These are phyloP conservation scores for Rallus crepitans DNA, from an alignment of 2,797 vertebrate species.

Conservation along the genomic window DNA sequence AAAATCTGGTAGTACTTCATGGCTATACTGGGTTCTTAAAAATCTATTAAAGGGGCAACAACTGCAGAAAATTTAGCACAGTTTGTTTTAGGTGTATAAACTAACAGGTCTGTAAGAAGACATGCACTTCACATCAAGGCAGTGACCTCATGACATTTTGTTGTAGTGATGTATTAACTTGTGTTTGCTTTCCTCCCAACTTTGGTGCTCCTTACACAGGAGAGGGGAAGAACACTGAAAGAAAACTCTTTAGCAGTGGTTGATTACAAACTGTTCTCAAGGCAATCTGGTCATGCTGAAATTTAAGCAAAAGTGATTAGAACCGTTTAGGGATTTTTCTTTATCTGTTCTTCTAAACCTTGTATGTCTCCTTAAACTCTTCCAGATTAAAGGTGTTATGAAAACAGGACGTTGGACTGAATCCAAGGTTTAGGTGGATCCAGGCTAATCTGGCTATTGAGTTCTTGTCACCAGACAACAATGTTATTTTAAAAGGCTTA, in stretches of 20 bases:
- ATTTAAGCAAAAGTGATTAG: conserved; percentile 20
- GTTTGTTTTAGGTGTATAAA: background rate
- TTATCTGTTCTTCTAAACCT: conserved; percentile 20
- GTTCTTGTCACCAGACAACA: conserved; percentile 30
- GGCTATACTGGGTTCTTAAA: background rate
- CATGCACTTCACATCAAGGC: background rate
- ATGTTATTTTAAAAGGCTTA: conserved; percentile 54
- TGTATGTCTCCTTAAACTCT: conserved; percentile 34
- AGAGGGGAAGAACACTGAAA: background rate
- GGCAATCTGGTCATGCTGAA: background rate
- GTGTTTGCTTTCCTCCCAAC: background rate
- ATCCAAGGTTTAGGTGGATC: conserved; percentile 60
- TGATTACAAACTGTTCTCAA: background rate
- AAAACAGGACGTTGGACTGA: conserved; percentile 56
- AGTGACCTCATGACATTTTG: background rate
- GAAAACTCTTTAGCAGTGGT: background rate
- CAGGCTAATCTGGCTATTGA: conserved; percentile 57
- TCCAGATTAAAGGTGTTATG: conserved; percentile 57
- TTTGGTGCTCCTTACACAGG: background rate
- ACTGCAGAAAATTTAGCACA: background rate
- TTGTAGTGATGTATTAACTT: background rate
- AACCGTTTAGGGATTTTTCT: background rate
- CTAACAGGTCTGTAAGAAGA: background rate
- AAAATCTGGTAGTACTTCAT: background rate
- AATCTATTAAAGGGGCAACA: background rate